Evolutionary conservation across 2,797 vertebrate genomes (phyloP), one percentile per base, ranked within the genome.

Genomic region (Myotis myotis): DNA sequence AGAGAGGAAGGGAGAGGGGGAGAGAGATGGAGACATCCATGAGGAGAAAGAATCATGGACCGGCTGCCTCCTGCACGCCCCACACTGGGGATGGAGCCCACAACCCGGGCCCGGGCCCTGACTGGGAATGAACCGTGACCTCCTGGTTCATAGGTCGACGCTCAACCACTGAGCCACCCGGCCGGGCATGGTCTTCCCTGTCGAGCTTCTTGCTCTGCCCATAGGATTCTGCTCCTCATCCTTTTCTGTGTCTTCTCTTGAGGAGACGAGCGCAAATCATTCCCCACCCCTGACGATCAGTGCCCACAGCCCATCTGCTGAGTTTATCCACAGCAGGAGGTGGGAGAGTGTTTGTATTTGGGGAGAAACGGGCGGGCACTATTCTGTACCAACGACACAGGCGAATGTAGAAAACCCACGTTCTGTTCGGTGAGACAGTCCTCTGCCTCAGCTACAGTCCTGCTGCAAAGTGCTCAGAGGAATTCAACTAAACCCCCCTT

Each of bases 231-330:
- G 96, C 86, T 95, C 96, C 97, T 93, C 92, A 75, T 88, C 80
- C 88, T 96, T 95, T 89, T 66, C 92, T 93, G 89, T 95, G 92
- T 94, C 87, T 93, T 80, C 55, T 93, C 88, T 92, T 76, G 53
- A 93, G 93, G 97, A 97, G 93, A 96, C 82, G 93, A 89, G 96
- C 94, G 97, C 97, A 97, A 93, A 79, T 96, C 96, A 98, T 97
- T 97, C 97, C 95, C 95, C 95, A 91, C 95, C 97, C 96, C 90
- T 93, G 96, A 97, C 97, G 96, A 97, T 97, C 96, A 90, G 95
- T 72, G 96, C 62, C 97, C 98, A 95, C 97, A 95, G 97, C 96
- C 98, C 49, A 97, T 98, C 97, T 98, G 98, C 91, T 96, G 96
- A 95, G 90, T 94, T 83, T 15, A 97, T 92, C 84, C 60, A 12